Base-by-base conservation (phyloP, 1,140 invertebrate species). In the Rhyacophila brunnea region DNA sequence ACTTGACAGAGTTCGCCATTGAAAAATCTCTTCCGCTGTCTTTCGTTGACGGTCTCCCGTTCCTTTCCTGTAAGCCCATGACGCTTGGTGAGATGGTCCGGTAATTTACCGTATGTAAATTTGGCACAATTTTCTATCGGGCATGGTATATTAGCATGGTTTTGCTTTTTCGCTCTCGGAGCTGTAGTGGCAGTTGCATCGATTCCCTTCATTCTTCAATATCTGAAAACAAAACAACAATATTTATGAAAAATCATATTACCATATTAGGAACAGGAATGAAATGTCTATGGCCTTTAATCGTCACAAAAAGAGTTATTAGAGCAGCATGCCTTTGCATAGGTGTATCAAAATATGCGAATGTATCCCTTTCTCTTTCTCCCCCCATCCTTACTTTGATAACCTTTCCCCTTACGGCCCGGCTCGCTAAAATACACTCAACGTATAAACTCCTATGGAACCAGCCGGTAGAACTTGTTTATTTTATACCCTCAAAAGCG, bases 1-100 rank as follows among this genome's bases (percentile, higher is more conserved):
- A 79, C 77, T 69, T 79, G 77, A 44, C 77, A 79, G 0, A 79
- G 70, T 69, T 79, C 77, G 11, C 77, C 77, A 52, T 79, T 79
- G 53, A 79, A 79, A 62, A 79, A 79, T 58, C 76, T 60, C 61
- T 80, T 80, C 48, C 77, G 67, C 55, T 79, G 77, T 59, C 75
- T 77, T 67, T 79, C 77, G 55, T 79, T 79, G 6, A 79, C 71
- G 0, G 72, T 67, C 32, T 79, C 77, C 61, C 77, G 66, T 58
- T 79, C 77, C 9, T 75, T 70, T 3, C 77, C 77, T 2, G 72
- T 78, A 4, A 79, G 66, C 1, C 77, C 76, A 46, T 79, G 77
- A 36, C 78, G 71, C 47, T 79, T 79, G 1, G 77, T 79, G 14
- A 79, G 66, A 60, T 79, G 77, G 51, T 79, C 77, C 0, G 77